Evolutionary conservation across 2,888 invertebrate genomes (phyloP).

Genomic region (Perizoma flavofasciatum): DNA sequence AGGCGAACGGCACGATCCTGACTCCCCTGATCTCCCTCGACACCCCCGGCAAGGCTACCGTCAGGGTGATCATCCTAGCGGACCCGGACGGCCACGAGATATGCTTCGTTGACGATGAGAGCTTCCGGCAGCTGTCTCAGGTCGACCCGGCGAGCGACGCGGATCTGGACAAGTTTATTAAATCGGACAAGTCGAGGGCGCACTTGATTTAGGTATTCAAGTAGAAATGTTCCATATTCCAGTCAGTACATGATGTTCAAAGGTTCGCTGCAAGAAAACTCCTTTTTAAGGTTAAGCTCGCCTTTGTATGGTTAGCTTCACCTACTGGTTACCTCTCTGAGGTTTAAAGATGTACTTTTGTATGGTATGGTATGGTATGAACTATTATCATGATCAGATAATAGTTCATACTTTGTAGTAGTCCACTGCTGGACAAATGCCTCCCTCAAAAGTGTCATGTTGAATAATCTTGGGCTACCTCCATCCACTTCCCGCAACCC

Average conservation of each 20-base stretch:
- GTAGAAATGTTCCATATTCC: no score
- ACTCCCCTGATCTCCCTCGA: constrained; percentile 96
- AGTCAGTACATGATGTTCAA: no score
- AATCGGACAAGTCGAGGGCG: constrained; percentile 85
- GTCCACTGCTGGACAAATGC: no score
- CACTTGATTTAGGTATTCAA: constrained; percentile 32
- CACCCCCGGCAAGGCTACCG: constrained; percentile 98
- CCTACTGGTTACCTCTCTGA: no score
- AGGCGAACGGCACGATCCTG: constrained; percentile 89
- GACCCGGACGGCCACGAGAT: constrained; percentile 99
- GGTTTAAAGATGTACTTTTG: no score
- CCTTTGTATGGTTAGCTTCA: no score
- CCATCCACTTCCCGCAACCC: no score
- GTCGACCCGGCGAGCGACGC: constrained; percentile 92
- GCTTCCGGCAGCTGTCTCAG: constrained; percentile 93
- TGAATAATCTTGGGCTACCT: no score
- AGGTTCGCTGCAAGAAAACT: no score
- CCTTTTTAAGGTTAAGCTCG: no score
- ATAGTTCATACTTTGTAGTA: neutral
- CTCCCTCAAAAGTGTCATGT: no score
- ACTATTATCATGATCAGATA: neutral
- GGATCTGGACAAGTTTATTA: constrained; percentile 90
- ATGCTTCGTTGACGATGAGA: constrained; percentile 99
- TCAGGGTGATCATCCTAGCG: constrained; percentile 96
- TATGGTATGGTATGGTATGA: no score